Conservation (phyloP, 1,140 invertebrate genomes). For the Hyles vespertilio region DNA sequence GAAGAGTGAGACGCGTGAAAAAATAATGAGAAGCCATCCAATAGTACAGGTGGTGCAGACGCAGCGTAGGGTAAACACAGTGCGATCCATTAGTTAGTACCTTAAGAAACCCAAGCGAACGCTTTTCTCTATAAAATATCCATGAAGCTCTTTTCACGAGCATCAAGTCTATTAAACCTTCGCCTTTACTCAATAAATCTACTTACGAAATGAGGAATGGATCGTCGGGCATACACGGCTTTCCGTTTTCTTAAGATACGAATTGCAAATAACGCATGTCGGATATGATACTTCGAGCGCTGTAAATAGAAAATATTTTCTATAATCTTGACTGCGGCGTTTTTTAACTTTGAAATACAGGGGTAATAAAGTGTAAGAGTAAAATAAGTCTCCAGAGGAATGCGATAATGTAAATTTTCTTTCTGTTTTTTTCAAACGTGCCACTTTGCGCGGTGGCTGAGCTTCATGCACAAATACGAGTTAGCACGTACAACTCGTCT, state of each 20-base stretch:
- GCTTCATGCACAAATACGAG: slow-evolving; percentile 30
- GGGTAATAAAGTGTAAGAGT: slow-evolving; percentile 9
- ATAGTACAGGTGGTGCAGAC: neutral
- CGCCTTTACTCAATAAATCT: slow-evolving; percentile 7
- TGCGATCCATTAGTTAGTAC: slow-evolving; percentile 20
- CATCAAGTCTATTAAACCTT: slow-evolving; percentile 9
- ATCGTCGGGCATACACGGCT: slow-evolving; percentile 1
- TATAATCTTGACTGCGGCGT: neutral
- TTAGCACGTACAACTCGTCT: slow-evolving; percentile 46
- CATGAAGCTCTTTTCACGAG: slow-evolving; percentile 11
- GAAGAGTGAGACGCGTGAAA: neutral
- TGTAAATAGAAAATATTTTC: neutral
- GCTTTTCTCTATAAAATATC: slow-evolving; percentile 5
- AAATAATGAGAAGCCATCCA: too few relatives aligned
- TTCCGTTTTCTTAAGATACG: slow-evolving; percentile 5
- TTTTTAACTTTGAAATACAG: neutral
- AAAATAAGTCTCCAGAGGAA: slow-evolving; percentile 18
- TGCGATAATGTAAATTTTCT: slow-evolving; percentile 31
- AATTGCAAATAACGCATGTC: slow-evolving; percentile 3
- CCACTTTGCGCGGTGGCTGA: slow-evolving; percentile 23
- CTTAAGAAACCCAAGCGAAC: slow-evolving; percentile 8
- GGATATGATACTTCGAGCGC: neutral
- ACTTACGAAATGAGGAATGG: slow-evolving; percentile 8
- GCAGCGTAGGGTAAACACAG: slow-evolving; percentile 5
- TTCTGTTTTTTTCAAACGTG: slow-evolving; percentile 19